Conservation (phyloP, 2,888 invertebrate species). For the Euzetes globulus region DNA sequence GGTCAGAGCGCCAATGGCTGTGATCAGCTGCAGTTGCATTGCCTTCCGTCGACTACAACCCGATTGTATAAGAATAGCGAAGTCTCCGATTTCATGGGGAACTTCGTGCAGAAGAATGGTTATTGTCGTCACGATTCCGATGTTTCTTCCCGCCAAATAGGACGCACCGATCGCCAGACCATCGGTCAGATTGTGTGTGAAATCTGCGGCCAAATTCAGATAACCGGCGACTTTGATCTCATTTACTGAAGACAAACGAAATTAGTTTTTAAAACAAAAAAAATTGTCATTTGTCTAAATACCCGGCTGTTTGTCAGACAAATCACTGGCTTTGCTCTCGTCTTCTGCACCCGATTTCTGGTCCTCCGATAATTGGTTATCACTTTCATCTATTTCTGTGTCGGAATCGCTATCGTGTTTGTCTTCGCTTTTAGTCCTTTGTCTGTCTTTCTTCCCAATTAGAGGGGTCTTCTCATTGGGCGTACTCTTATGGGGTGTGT, state of each 20-base stretch:
- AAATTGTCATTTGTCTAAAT: not conserved
- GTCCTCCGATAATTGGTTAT: constrained; percentile 34
- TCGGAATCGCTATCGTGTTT: constrained; percentile 18
- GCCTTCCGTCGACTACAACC: constrained; percentile 90
- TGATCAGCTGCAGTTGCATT: constrained; percentile 84
- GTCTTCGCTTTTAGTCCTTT: not conserved
- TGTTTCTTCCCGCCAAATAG: constrained; percentile 67
- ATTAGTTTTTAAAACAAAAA: constrained; percentile 1
- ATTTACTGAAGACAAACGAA: not conserved
- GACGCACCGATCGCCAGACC: constrained; percentile 98
- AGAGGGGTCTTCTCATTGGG: not conserved
- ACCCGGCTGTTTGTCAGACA: not conserved
- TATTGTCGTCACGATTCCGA: constrained; percentile 70
- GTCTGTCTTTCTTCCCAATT: constrained; percentile 38
- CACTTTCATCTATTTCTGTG: constrained; percentile 23
- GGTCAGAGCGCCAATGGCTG: constrained; percentile 86
- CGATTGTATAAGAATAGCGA: constrained; percentile 94
- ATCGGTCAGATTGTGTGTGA: constrained; percentile 98
- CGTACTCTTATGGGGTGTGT: constrained; percentile 34
- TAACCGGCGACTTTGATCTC: constrained; percentile 77
- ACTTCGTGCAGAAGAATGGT: constrained; percentile 97
- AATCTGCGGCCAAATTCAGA: constrained; percentile 94
- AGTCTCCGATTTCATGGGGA: constrained; percentile 99
- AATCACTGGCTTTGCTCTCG: not conserved
- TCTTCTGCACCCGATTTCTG: constrained; percentile 37